Evolutionary conservation across 2,797 vertebrate species (phyloP).

Genomic region (Cossypha polioptera): DNA sequence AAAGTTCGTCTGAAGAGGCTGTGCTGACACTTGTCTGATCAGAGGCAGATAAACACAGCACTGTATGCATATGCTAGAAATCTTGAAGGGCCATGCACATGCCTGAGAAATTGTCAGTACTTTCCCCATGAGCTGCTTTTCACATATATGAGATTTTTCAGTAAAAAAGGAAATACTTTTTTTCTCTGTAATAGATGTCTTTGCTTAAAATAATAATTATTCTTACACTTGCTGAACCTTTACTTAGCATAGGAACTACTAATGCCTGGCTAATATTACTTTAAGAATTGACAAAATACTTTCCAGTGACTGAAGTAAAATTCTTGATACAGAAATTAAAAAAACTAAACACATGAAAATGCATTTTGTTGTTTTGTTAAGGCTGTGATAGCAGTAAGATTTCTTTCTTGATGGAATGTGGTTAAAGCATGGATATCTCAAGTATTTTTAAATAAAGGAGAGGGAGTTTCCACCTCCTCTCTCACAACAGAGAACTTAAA

Average conservation of each 20-base stretch:
- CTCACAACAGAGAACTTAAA: background rate
- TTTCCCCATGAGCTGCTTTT: background rate
- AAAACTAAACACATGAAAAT: background rate
- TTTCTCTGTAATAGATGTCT: background rate
- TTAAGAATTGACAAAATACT: background rate
- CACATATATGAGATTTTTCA: background rate
- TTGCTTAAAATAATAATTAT: background rate
- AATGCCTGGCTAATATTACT: background rate
- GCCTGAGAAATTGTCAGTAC: background rate
- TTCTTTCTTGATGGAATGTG: background rate
- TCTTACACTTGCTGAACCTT: background rate
- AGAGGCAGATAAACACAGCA: background rate
- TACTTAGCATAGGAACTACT: background rate
- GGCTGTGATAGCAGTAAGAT: background rate
- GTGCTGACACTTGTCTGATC: conserved; percentile 24
- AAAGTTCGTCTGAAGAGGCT: background rate
- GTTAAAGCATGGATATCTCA: background rate
- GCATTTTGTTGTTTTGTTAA: background rate
- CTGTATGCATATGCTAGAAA: background rate
- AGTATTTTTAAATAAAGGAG: background rate
- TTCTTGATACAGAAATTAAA: accelerated
- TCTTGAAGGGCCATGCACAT: background rate
- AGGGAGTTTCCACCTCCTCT: background rate
- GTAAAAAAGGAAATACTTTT: background rate
- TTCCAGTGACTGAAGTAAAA: background rate